Conservation (phyloP, 2,888 invertebrate species). For the Ochlodes sylvanus region DNA sequence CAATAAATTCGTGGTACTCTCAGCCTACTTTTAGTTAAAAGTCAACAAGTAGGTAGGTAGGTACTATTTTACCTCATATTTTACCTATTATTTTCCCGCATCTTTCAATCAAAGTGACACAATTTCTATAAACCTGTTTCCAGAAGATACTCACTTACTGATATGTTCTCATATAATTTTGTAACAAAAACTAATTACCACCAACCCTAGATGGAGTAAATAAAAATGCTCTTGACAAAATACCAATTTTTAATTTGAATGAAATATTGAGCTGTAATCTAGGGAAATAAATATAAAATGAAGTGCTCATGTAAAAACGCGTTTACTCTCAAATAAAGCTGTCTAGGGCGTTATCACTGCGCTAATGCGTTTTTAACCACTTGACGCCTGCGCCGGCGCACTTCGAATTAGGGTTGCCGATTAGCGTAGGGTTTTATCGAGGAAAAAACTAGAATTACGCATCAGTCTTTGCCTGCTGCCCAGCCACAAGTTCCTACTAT, state of each 20-base stretch:
- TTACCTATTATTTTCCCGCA: too few species aligned
- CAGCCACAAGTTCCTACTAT: too few species aligned
- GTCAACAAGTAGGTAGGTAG: too few species aligned
- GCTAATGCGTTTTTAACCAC: constrained; percentile 67
- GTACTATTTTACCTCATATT: too few species aligned
- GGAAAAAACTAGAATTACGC: background rate
- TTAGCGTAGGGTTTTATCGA: background rate
- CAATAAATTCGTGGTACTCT: too few species aligned
- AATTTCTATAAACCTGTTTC: too few species aligned
- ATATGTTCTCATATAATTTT: too few species aligned
- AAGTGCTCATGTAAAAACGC: constrained; percentile 27
- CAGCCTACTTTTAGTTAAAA: too few species aligned
- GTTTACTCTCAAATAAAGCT: constrained; percentile 37
- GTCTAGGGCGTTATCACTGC: constrained; percentile 38
- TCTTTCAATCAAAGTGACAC: too few species aligned
- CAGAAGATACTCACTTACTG: too few species aligned
- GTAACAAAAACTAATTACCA: background rate
- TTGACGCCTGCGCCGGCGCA: constrained; percentile 52
- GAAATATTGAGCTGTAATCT: constrained; percentile 15
- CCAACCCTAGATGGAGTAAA: background rate
- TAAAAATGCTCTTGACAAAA: background rate
- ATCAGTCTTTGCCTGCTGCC: too few species aligned
- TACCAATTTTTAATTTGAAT: constrained; percentile 13
- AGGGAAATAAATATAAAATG: constrained; percentile 26
- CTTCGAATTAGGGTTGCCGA: constrained; percentile 24